Base-by-base conservation (phyloP, 2,888 invertebrate genomes). In the Campoletis raptor region DNA sequence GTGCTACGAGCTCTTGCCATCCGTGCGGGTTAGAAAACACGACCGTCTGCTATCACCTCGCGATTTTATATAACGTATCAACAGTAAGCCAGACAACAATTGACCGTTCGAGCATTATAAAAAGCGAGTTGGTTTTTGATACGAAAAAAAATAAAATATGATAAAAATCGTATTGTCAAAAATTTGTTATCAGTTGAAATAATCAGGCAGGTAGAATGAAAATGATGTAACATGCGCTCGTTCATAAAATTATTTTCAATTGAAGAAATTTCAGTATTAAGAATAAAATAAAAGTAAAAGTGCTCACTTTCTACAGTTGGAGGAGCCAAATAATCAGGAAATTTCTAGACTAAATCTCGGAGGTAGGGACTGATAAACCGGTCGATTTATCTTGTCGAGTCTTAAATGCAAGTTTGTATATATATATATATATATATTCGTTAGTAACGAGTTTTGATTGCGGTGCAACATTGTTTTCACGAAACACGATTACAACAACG, bases 391-490 rank as follows among this genome's bases (percentile, higher is more conserved):
- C 36, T 15, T n/a, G 48, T 18, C 52, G 18, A 18, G 15, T 21
- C 52, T 36, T 21, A 24, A n/a, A 48, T 21, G 3, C 3, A 30
- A 30, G 30, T 30, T 30, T 30, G 30, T 30, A 30, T 30, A 30
- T 30, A 67, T 30, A 61, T n/a, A 24, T 21, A 69, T 61, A 42
- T 57, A 36, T 70, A 76, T 42, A 69, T 9, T 40, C 52, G 52
- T 40, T 1, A 79, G 37, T 52, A 73, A 66, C 69, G 79, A 57
- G 81, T 69, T 77, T 70, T 18, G 21, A 81, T 52, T 36, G 12
- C 45, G 64, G 57, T 67, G 81, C 83, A 86, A 81, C 86, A 81
- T 69, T 86, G 86, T 86, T 78, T 24, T 42, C 61, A 30, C 18
- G n/a, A 52, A 81, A 78, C 64, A 69, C 61, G 64, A 78, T 80